Percentiles rank a stretch among this genome's conserved stretches.
These are phyloP conservation scores for Mohoua ochrocephala DNA, from an alignment of 2,113 vertebrate genomes.

Conservation along the genomic window DNA sequence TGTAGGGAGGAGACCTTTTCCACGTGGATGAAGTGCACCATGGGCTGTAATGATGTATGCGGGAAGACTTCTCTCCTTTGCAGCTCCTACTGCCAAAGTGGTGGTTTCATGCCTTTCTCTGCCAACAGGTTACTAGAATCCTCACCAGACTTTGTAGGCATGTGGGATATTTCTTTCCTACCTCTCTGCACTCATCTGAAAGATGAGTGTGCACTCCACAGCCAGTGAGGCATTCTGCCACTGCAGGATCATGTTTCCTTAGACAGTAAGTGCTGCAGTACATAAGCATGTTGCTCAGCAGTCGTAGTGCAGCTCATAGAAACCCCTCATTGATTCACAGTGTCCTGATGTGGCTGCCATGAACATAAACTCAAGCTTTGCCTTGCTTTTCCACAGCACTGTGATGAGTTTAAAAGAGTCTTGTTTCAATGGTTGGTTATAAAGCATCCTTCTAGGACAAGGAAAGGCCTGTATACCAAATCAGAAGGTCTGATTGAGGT, in stretches of 20 bases:
- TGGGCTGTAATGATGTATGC: neutral
- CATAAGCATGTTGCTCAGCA: neutral
- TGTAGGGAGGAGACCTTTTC: neutral
- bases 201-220: neutral
- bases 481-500: neutral
- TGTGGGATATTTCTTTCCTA: neutral
- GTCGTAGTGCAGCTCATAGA: neutral
- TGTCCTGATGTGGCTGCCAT: neutral
- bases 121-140: neutral
- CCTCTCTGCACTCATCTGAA: neutral
- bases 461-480: neutral
- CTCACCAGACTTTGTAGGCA: neutral
- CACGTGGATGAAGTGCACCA: neutral
- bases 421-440: neutral
- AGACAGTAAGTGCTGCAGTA: neutral
- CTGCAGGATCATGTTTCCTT: neutral
- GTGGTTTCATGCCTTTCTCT: neutral
- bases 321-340: neutral
- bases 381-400: neutral
- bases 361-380: neutral
- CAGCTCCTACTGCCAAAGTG: neutral
- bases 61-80: neutral
- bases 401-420: neutral
- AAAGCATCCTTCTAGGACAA: slow-evolving; percentile 10
- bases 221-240: neutral